Base-by-base conservation (phyloP, 2,888 invertebrate species). In the Fissipunctia ypsillon region DNA sequence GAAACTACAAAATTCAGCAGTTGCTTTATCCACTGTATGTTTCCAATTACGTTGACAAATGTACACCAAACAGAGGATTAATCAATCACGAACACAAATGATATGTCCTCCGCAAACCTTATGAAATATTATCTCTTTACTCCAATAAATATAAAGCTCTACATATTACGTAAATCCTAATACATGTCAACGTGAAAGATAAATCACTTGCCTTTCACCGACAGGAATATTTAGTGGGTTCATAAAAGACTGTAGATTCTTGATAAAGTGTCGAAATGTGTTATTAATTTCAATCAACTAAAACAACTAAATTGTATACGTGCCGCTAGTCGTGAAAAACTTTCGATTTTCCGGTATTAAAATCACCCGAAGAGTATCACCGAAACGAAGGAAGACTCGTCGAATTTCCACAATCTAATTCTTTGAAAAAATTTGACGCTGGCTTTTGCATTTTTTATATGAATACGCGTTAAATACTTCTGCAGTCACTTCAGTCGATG, bases 11-110 rank as follows among this genome's bases (percentile, higher is more conserved):
- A 73, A 63, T 31, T 66, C 57, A 59, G 38, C 54, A 57, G 48
- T 80, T 48, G 25, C 22, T 69, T 70, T 69, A 67, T 61, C 19
- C 61, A 25, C 45, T 67, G 16, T 64, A 65, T 48, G 69, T 54
- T 81, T 76, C 72, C 73, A 80, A 83, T 83, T 83, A 80, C 75
- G 28, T 75, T 87, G 76, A 82, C 72, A 84, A 86, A 84, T 84
- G 75, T 69, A 61, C 68, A 61, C 59, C 56, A 66, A 81, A 73
- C 61, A 74, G 48, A 61, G 75, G 69, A 73, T 81, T 84, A 84
- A 86, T 87, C 88, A 81, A 88, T 87, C 87, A 88, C 50, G 67
- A 67, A 73, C 78, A 81, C 73, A 85, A 85, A 85, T 80, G 66
- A 74, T 76, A 79, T 68, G 69, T 80, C 70, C 67, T 61, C 67